These are phyloP conservation scores for Chiridota heheva DNA, from an alignment of 35 echinoderm and acorn worm species.

Conservation along the genomic window DNA sequence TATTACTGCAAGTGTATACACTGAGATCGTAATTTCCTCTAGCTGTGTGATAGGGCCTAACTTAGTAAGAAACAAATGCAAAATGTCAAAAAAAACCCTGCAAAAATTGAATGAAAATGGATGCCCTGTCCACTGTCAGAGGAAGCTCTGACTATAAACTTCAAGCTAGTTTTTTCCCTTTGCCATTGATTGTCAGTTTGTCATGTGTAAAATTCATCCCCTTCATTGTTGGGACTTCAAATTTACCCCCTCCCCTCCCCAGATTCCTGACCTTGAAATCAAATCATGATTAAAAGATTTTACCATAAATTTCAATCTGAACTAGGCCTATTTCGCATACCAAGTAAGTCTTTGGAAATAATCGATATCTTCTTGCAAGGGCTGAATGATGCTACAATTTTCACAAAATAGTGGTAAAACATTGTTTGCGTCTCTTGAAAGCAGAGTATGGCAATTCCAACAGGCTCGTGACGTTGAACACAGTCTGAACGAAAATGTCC, in stretches of 20 bases:
- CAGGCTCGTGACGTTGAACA: slow-evolving; percentile 24
- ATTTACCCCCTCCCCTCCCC: not conserved
- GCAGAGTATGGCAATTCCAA: slow-evolving; percentile 37
- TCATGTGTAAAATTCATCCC: not conserved
- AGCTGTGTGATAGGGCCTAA: too few relatives aligned
- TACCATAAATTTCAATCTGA: not conserved
- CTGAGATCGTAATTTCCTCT: too few relatives aligned
- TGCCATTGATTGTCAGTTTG: not conserved
- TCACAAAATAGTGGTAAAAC: slow-evolving; percentile 37
- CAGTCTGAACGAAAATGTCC: not conserved
- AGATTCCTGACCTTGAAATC: not conserved
- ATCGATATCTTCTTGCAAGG: slow-evolving; percentile 34
- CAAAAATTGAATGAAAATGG: too few relatives aligned
- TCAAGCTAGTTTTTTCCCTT: not conserved
- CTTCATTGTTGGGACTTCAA: not conserved
- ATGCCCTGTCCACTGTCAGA: too few relatives aligned
- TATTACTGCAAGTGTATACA: too few relatives aligned
- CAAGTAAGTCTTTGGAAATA: slow-evolving; percentile 43
- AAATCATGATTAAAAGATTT: not conserved
- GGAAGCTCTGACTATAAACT: too few relatives aligned
- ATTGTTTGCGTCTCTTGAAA: not conserved
- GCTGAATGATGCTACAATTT: slow-evolving; percentile 48
- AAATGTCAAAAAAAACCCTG: too few relatives aligned
- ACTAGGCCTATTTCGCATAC: not conserved
- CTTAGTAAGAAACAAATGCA: too few relatives aligned